These are phyloP conservation scores for Thermophis baileyi DNA, from an alignment of 2,113 vertebrate genomes.

Conservation along the genomic window DNA sequence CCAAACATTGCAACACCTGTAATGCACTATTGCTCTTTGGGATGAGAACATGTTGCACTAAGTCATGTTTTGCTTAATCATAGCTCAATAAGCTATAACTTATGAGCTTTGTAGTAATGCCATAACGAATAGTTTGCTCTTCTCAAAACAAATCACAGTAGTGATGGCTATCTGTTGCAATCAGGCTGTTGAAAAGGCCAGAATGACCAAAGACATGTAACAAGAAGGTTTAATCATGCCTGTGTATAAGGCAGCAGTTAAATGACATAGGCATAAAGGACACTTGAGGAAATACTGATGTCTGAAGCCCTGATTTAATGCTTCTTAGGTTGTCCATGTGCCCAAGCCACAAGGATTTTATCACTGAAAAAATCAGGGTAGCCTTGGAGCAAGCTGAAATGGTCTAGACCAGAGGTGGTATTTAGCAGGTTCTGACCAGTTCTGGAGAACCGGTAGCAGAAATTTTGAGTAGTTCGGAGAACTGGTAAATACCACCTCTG, in stretches of 20 bases:
- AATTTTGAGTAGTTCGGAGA: no score
- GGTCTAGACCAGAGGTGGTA: no score
- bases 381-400: not conserved
- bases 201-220: not conserved
- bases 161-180: not conserved
- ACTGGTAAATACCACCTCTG: no score
- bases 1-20: not conserved
- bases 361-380: not conserved
- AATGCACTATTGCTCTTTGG: not conserved
- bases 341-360: not conserved
- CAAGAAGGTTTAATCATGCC: not conserved
- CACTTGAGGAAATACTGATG: not conserved
- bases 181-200: not conserved
- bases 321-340: not conserved
- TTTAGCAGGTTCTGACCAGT: no score
- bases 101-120: not conserved
- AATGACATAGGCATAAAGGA: not conserved
- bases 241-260: not conserved
- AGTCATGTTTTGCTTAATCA: not conserved
- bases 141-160: not conserved
- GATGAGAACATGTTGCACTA: not conserved
- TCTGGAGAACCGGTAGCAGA: no score
- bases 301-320: not conserved
- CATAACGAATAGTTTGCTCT: not conserved
- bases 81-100: not conserved